Conservation (phyloP, 2,797 vertebrate genomes). For the Trichosurus vulpecula region DNA sequence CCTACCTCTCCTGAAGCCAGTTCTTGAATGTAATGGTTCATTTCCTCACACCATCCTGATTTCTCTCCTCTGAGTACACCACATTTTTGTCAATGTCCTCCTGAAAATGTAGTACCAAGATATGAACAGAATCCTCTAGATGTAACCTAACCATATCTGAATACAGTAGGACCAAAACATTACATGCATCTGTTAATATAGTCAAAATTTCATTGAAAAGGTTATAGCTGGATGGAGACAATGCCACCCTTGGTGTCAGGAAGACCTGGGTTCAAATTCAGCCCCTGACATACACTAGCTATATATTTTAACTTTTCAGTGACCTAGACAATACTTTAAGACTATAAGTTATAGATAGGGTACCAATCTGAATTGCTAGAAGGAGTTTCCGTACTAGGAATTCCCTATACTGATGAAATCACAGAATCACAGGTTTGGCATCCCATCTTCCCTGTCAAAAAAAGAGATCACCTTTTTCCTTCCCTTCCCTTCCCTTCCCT, state of each 20-base stretch:
- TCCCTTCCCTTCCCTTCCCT: too few relatives aligned
- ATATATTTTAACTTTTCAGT: background rate
- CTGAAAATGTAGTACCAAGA: background rate
- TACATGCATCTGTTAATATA: background rate
- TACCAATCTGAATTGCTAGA: background rate
- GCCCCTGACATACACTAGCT: background rate
- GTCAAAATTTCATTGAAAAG: background rate
- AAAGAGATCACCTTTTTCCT: too few relatives aligned
- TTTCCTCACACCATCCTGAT: background rate
- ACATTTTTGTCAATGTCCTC: background rate
- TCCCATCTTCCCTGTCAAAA: too few relatives aligned
- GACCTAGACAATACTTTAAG: background rate
- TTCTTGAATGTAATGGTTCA: background rate
- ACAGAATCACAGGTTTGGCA: too few relatives aligned
- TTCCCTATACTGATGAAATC: too few relatives aligned
- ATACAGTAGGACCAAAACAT: background rate
- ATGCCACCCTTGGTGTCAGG: background rate
- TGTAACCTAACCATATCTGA: background rate
- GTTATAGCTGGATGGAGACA: background rate
- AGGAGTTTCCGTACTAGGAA: too few relatives aligned
- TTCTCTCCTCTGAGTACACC: background rate
- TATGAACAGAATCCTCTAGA: background rate
- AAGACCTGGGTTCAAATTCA: background rate
- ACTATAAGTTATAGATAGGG: background rate
- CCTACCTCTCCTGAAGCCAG: background rate